Percentiles rank a stretch among this genome's conserved stretches.
phyloP scores from a whole-genome alignment of 2,888 invertebrate species.

The Lepidonotus clava region DNA sequence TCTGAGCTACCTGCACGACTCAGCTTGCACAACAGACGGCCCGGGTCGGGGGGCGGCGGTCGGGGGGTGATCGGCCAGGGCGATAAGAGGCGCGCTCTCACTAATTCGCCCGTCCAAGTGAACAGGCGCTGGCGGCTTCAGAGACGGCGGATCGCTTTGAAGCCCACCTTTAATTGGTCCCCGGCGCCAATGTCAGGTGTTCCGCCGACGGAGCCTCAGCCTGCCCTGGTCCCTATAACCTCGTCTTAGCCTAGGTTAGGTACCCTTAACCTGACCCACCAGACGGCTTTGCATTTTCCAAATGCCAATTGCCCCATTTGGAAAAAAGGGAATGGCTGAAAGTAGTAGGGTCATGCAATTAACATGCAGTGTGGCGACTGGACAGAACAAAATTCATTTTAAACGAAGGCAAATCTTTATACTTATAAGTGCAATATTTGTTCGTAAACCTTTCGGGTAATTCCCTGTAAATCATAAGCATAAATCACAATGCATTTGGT shows the following conservation, averaged over 20 bases:
- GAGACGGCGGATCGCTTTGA: constrained; percentile 51
- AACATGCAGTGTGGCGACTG: too few relatives aligned
- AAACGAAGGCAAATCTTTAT: too few relatives aligned
- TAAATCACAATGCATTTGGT: too few relatives aligned
- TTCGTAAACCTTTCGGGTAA: too few relatives aligned
- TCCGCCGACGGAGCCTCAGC: not conserved
- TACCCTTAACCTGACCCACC: too few relatives aligned
- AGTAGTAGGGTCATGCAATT: too few relatives aligned
- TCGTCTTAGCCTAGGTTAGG: not conserved
- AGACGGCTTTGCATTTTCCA: too few relatives aligned
- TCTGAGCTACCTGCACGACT: constrained; percentile 27
- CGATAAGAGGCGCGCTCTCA: constrained; percentile 8
- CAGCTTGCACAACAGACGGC: constrained; percentile 49
- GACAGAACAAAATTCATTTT: too few relatives aligned
- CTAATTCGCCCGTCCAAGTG: constrained; percentile 52
- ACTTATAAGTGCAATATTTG: too few relatives aligned
- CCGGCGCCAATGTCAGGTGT: constrained; percentile 51
- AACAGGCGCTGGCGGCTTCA: constrained; percentile 37
- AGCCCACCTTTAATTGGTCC: constrained; percentile 49
- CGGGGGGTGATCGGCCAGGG: constrained; percentile 7
- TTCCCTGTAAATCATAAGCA: too few relatives aligned
- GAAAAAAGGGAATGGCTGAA: too few relatives aligned
- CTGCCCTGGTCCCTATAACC: not conserved
- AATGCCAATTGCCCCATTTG: too few relatives aligned
- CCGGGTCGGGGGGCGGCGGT: not conserved